These are phyloP conservation scores for Threskiornis aethiopicus DNA, from an alignment of 2,797 vertebrate genomes.

Conservation along the genomic window DNA sequence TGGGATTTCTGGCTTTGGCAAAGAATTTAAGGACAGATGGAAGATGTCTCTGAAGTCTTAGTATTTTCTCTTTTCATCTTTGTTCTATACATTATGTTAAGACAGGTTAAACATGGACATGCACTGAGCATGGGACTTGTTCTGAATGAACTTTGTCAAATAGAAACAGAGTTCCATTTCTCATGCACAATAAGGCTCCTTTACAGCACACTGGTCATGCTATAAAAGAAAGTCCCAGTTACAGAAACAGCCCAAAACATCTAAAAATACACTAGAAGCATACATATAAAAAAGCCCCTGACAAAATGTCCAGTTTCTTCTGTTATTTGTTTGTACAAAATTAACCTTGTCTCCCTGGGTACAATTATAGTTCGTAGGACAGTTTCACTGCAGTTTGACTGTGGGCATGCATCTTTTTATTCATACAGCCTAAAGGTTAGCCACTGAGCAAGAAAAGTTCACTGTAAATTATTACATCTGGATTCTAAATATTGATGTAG, in stretches of 20 bases:
- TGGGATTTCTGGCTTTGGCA: neutral
- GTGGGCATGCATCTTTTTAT: neutral
- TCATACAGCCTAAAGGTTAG: neutral
- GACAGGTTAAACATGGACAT: neutral
- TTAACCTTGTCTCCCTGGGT: neutral
- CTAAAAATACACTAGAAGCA: neutral
- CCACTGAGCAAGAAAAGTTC: neutral
- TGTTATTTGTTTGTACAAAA: neutral
- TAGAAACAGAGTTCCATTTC: neutral
- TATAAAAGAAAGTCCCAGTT: neutral
- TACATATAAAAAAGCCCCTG: neutral
- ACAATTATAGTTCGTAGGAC: neutral
- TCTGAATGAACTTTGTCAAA: neutral
- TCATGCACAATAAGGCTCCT: neutral
- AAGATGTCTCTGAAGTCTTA: neutral
- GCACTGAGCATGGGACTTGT: neutral
- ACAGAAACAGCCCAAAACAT: neutral
- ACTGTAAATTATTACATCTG: neutral
- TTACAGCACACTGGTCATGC: neutral
- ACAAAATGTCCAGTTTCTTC: neutral
- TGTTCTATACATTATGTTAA: neutral
- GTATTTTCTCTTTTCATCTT: neutral
- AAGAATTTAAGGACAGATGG: neutral
- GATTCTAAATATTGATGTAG: neutral
- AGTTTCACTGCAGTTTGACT: neutral